Evolutionary conservation across 2,113 vertebrate genomes (phyloP).

Genomic region (Dendrocopos noguchii): DNA sequence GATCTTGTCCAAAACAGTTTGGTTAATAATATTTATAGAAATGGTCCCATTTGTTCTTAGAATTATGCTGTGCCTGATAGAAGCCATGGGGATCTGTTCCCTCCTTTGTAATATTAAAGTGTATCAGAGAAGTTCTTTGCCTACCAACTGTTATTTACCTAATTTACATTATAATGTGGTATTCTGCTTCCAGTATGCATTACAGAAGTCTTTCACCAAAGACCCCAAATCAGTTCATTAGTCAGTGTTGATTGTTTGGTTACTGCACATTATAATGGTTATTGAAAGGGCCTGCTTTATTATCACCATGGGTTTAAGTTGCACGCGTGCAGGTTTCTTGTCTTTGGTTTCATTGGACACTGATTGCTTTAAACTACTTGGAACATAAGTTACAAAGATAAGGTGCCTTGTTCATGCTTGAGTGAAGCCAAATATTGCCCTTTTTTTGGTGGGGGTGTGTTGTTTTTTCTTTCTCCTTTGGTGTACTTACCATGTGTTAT

Average conservation of each 20-base stretch:
- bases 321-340: rapidly evolving
- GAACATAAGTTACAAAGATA: not conserved
- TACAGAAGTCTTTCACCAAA: not conserved
- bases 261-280: not conserved
- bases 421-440: not conserved
- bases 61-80: not conserved
- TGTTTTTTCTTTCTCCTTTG: not conserved
- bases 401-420: not conserved
- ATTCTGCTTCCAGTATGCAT: not conserved
- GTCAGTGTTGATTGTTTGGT: not conserved
- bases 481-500: not conserved
- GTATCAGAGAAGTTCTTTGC: not conserved
- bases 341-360: not conserved
- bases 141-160: slow-evolving; percentile 3
- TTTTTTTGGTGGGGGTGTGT: not conserved
- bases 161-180: slow-evolving; percentile 27
- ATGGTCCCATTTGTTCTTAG: not conserved
- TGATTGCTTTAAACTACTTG: not conserved
- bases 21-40: not conserved
- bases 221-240: not conserved
- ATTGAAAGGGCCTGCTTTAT: not conserved
- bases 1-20: not conserved
- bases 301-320: not conserved
- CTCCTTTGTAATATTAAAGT: not conserved
- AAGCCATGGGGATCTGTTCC: not conserved